Percentiles rank a stretch among this genome's conserved stretches.
phyloP scores from a whole-genome alignment of 2,888 invertebrate species.

The Brenthis daphne region DNA sequence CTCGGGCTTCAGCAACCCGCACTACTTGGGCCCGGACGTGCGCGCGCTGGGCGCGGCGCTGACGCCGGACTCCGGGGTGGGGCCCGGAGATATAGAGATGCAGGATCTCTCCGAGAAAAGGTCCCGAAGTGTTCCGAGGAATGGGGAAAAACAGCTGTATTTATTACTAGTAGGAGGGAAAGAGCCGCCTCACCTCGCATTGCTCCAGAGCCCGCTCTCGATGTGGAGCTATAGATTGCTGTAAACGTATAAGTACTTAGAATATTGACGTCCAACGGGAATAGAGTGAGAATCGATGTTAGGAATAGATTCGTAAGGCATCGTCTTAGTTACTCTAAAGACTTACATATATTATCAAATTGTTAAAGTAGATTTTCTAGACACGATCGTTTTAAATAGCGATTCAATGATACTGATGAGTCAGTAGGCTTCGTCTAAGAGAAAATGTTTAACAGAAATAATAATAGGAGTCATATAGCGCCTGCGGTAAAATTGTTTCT shows the following conservation, averaged over 20 bases:
- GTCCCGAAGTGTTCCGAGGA: conserved; percentile 50
- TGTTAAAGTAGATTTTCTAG: conserved; percentile 20
- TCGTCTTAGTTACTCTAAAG: conserved; percentile 7
- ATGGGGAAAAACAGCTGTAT: conserved; percentile 50
- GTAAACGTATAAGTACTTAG: conserved; percentile 42
- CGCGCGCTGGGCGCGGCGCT: conserved; percentile 85
- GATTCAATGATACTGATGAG: neutral
- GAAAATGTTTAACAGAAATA: no score
- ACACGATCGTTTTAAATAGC: neutral
- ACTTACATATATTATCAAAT: neutral
- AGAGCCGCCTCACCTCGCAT: conserved; percentile 89
- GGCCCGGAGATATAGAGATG: conserved; percentile 70
- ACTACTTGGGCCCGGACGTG: conserved; percentile 87
- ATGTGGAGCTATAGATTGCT: conserved; percentile 88
- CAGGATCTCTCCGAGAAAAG: conserved; percentile 56
- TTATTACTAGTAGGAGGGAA: conserved; percentile 87
- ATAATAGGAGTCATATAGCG: no score
- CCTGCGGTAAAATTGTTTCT: no score
- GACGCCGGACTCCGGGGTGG: conserved; percentile 85
- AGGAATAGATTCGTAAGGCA: neutral
- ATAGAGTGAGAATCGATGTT: conserved; percentile 1
- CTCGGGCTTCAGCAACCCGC: conserved; percentile 88
- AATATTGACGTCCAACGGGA: conserved; percentile 22
- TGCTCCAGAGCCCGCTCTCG: conserved; percentile 88
- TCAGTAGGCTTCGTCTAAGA: no score